Conservation (phyloP, 2,113 vertebrate genomes). For the Globicephala melas region DNA sequence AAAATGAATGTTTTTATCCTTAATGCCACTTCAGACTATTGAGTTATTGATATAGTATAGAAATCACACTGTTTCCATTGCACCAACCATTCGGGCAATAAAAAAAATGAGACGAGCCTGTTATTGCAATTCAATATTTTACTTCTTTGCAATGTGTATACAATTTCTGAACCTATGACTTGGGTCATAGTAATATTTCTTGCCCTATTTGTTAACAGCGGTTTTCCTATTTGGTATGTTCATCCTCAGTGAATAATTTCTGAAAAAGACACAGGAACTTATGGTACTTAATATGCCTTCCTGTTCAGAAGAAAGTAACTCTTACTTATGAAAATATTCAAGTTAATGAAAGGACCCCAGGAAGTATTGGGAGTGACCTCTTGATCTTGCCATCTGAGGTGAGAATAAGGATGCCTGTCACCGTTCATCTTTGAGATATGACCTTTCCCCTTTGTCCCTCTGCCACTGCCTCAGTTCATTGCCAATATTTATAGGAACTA, state of each 20-base stretch:
- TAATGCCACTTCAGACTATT: not conserved
- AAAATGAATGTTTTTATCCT: not conserved
- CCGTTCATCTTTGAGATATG: not conserved
- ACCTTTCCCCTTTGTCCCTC: not conserved
- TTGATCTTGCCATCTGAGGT: not conserved
- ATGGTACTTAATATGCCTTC: not conserved
- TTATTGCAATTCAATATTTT: not conserved
- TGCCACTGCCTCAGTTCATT: not conserved
- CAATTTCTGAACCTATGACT: not conserved
- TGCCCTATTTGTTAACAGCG: not conserved
- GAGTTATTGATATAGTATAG: not conserved
- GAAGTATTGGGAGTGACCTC: not conserved
- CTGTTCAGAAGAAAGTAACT: not conserved
- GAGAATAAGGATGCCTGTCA: not conserved
- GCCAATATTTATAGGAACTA: not conserved
- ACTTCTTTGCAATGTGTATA: not conserved
- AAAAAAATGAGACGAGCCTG: not conserved
- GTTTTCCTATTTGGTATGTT: conserved; percentile 14
- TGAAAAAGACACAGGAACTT: not conserved
- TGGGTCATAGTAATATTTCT: not conserved
- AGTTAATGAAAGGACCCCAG: not conserved
- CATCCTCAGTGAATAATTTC: not conserved
- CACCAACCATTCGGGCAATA: not conserved
- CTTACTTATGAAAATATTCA: not conserved
- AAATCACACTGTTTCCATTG: not conserved